Evolutionary conservation across 2,888 invertebrate genomes (phyloP), one percentile per base, ranked within the genome.

Genomic region (Xestobium rufovillosum): DNA sequence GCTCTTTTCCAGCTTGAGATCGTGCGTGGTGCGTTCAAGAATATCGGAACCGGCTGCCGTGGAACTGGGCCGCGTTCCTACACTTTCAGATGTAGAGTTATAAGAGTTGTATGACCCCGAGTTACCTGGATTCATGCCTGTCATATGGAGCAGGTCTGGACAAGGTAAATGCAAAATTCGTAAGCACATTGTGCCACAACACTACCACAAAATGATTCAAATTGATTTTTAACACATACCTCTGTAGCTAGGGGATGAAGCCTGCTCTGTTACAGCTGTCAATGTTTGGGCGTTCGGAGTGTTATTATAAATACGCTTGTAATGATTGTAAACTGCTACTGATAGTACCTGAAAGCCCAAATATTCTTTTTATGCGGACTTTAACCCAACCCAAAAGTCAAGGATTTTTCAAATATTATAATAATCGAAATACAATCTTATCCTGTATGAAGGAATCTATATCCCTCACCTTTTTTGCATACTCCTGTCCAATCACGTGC

Each of bases 311-410:
- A 98, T 91, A 55, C 97, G 74, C 70, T 97, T 96, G 68, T 97
- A 98, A 65, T 98, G 98, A 69, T 97, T 96, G 70, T 98, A 98
- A 1, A 98, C 97, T 8, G 97, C 96, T 19, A 97, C 97, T 0
- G 96, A 84, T 23, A 98, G 71, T 25, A 96, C 95, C 66, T 66
- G 39, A 23, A 56, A 47, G 33, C 33, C 43, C 44, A 44, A 38
- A 31, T 17, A 31, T 30, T 25, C 9, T n/a, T 10, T 17, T 4
- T 3, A 8, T 13, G 13, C 9, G 4, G 9, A 17, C 9, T 19
- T 11, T 11, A 19, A 6, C 19, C 13, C n/a, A 4, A 12, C n/a
- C n/a, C 6, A n/a, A 8, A 19, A 19, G n/a, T 19, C 23, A 19
- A 19, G 23, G 23, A 6, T 19, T 19, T 19, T 19, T 19, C n/a